These are phyloP conservation scores for Bombus difficillimus DNA, from an alignment of 1,140 invertebrate genomes.

Conservation along the genomic window DNA sequence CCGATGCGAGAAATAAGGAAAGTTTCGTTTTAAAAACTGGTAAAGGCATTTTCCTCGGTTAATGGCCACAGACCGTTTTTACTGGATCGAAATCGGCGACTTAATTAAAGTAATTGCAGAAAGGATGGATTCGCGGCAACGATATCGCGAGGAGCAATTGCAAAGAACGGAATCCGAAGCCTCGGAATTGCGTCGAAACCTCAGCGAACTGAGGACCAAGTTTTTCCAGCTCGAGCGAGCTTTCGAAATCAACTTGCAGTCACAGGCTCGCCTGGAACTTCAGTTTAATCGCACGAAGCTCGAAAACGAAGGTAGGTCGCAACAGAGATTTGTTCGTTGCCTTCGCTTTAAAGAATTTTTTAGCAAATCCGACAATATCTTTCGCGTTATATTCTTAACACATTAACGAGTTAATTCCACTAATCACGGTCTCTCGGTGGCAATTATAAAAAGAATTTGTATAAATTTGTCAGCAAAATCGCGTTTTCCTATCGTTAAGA, in stretches of 20 bases:
- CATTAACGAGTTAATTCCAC: no score
- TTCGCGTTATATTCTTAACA: background rate
- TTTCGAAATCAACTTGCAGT: constrained; percentile 72
- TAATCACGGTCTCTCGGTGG: no score
- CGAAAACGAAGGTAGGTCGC: constrained; percentile 64
- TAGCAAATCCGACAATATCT: no score
- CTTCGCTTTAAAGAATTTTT: background rate
- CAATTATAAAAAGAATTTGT: background rate
- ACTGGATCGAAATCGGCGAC: background rate
- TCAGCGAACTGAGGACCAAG: constrained; percentile 67
- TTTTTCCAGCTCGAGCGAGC: constrained; percentile 69
- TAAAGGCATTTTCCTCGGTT: background rate
- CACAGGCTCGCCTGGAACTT: constrained; percentile 60
- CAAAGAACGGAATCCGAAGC: constrained; percentile 57
- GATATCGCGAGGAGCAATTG: constrained; percentile 45
- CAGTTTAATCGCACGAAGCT: constrained; percentile 65
- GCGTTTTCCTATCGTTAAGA: background rate
- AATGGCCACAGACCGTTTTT: background rate
- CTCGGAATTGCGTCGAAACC: constrained; percentile 60
- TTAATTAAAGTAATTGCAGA: constrained; percentile 63
- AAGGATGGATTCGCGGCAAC: constrained; percentile 17
- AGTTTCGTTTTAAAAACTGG: background rate
- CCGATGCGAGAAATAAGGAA: background rate
- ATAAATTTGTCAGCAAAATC: background rate
- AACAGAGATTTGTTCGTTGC: background rate